Base-by-base conservation (phyloP, 2,888 invertebrate genomes). In the Metacarcinus magister region DNA sequence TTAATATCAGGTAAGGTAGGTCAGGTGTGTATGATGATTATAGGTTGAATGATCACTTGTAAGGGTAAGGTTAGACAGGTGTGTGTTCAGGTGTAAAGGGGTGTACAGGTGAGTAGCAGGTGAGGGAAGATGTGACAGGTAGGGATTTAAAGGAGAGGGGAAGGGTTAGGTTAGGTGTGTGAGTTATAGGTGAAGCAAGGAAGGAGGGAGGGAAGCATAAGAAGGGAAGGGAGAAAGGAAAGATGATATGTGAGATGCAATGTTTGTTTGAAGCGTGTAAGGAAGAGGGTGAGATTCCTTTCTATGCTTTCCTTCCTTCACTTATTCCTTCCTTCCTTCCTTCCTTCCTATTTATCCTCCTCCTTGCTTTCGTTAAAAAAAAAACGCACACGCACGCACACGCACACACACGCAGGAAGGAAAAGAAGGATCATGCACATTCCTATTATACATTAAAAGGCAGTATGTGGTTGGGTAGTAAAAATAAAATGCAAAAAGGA, bases 241-340 rank as follows among this genome's bases (percentile, higher is more conserved):
- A 32, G 32, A 82, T 32, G 23, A 32, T 10, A 4, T 32, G 23
- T 32, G 13, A 82, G 28, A 16, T 10, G 82, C 3, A 67, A 67
- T 67, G 67, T 67, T 67, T 48, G 92, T 43, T n/a, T 48, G 54
- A 32, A 92, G 92, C 48, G 28, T n/a, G 92, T n/a, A 92, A 44
- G 54, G 16, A 48, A 32, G 54, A 16, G 82, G 7, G 28, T 32
- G n/a, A 67, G 7, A 5, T 23, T 67, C n/a, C 67, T n/a, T 67
- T n/a, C 3, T 67, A 39, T 0, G 23, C 67, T n/a, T 67, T 67
- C 67, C 23, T 67, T 67, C 67, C 67, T 67, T 67, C 67, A 39
- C 2, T 39, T 8, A 54, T 23, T 67, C 23, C 67, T n/a, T 67
- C 67, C 3, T 67, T 67, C 67, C 67, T 67, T 67, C 67, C 19